Conservation (phyloP, 1,140 invertebrate genomes). For the Diabrotica virgifera region DNA sequence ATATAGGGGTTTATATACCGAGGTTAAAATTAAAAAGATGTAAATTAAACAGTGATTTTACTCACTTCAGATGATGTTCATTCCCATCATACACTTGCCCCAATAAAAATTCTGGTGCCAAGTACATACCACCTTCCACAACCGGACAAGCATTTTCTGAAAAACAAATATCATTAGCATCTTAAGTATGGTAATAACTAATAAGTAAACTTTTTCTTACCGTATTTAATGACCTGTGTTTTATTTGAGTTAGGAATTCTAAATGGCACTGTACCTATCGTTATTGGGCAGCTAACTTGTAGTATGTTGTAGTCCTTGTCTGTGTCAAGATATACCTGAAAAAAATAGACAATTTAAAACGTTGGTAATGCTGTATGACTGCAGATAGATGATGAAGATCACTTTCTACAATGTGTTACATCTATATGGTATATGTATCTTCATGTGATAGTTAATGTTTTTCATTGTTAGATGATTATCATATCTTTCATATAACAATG, state of each 20-base stretch:
- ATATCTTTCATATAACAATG: too few species aligned
- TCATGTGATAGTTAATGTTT: too few species aligned
- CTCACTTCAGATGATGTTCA: constrained; percentile 46
- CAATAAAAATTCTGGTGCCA: constrained; percentile 77
- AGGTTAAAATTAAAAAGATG: too few species aligned
- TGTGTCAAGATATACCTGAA: constrained; percentile 67
- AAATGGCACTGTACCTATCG: constrained; percentile 77
- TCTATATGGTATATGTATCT: too few species aligned
- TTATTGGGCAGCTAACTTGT: constrained; percentile 77
- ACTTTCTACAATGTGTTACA: too few species aligned
- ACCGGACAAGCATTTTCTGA: constrained; percentile 67
- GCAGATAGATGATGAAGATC: too few species aligned
- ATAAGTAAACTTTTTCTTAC: constrained; percentile 49
- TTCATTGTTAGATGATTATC: too few species aligned
- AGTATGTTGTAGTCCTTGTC: constrained; percentile 73
- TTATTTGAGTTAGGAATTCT: constrained; percentile 70
- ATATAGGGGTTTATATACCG: too few species aligned
- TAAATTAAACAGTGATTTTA: neutral
- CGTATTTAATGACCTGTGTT: constrained; percentile 67
- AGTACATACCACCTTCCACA: constrained; percentile 78
- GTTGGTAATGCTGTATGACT: too few species aligned
- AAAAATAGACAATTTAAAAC: constrained; percentile 14
- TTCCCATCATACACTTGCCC: constrained; percentile 82
- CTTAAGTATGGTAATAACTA: neutral
- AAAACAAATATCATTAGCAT: constrained; percentile 30